Base-by-base conservation (phyloP, 2,113 vertebrate species). In the Microtus oregoni region DNA sequence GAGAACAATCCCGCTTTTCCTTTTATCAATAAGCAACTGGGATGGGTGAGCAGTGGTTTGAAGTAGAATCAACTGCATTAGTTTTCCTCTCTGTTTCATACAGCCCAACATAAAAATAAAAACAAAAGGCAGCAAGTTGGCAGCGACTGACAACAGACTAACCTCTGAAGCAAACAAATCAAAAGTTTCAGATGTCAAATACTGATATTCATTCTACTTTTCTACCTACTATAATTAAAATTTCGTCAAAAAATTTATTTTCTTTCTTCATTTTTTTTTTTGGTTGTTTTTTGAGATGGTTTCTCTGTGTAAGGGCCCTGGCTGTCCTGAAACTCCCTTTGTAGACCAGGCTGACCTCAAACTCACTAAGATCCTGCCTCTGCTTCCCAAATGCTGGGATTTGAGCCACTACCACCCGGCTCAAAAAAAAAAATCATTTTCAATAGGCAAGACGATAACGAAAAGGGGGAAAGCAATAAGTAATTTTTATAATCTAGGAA, bases 1-100 rank as follows among this genome's bases (percentile, higher is more conserved):
- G 70, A 20, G 38, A 75, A 44, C 41, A 75, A 26, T 75, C 11
- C 38, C 8, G 0, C 81, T 95, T 94, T 20, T 44, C 38, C 78
- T 92, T 85, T 92, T 96, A 82, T 75, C 82, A 91, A 61, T 73
- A 92, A 89, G 15, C 52, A 95, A 38, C 65, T 32, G 70, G 65
- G 90, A 95, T 26, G 35, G 65, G n/a, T 65, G 30, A 94, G 88
- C 94, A 93, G 63, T 77, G 26, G 92, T 89, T 96, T 81, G 61
- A 95, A 92, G 76, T 77, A 78, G 28, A 92, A 73, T 75, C 82
- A 89, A 72, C 14, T 28, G 28, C 77, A 96, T 55, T 9, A 19
- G 35, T 88, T 94, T 97, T 95, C 65, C 72, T 95, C 65, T 38
- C 52, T 79, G 55, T 68, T 90, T 79, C 88, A 70, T 30, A 22